These are phyloP conservation scores for Drosophila tripunctata DNA, from an alignment of 2,888 invertebrate species.

Conservation along the genomic window DNA sequence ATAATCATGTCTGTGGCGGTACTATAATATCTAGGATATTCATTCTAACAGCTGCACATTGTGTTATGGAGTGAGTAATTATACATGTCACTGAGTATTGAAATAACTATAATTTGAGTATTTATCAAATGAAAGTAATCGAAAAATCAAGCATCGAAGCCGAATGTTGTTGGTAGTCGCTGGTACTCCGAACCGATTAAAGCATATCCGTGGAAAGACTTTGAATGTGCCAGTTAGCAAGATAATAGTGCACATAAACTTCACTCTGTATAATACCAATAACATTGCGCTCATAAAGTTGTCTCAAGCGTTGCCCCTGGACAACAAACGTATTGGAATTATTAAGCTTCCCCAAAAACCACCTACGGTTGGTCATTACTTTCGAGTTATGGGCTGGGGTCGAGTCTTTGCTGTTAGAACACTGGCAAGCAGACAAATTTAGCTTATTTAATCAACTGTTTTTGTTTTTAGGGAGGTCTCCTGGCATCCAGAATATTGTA, in stretches of 20 bases:
- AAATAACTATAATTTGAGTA: background rate
- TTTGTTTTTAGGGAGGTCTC: conserved; percentile 37
- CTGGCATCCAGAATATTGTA: conserved; percentile 16
- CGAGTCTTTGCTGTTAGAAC: conserved; percentile 38
- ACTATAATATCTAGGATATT: conserved; percentile 37
- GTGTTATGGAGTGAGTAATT: conserved; percentile 60
- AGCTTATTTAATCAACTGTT: background rate
- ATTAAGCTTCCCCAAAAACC: conserved; percentile 23
- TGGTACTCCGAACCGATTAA: conserved; percentile 47
- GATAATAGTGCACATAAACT: conserved; percentile 50
- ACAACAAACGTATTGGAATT: background rate
- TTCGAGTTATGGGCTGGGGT: conserved; percentile 56
- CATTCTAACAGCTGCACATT: conserved; percentile 56
- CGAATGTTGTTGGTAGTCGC: conserved; percentile 53
- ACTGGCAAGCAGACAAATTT: background rate
- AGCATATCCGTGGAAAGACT: background rate
- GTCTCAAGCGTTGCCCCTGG: background rate
- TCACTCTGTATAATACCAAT: conserved; percentile 47
- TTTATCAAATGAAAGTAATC: conserved; percentile 17
- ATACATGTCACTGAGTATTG: background rate
- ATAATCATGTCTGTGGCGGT: conserved; percentile 65
- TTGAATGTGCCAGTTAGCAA: conserved; percentile 26
- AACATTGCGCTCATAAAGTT: conserved; percentile 50
- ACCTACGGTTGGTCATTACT: background rate
- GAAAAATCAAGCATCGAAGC: conserved; percentile 39